Evolutionary conservation across 2,888 invertebrate genomes (phyloP), one percentile per base, ranked within the genome.

Genomic region (Chrysolina haemoptera): DNA sequence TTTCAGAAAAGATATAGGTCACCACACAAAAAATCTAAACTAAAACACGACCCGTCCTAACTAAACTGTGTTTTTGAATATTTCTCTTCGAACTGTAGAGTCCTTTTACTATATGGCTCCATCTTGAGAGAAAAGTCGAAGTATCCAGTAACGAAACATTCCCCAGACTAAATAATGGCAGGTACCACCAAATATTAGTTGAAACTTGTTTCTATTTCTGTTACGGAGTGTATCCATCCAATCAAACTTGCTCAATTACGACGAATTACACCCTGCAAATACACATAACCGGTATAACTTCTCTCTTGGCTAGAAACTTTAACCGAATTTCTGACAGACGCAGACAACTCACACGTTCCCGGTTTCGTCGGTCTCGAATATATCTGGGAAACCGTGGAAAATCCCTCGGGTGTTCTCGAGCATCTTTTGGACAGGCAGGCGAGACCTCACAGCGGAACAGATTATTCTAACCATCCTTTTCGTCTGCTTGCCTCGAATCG

Each of bases 391-490:
- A 64, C 68, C 53, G 62, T 63, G 65, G 70, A 73, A 70, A 68
- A 73, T 74, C 77, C 75, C 69, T 73, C 68, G 66, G 71, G 74
- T 69, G 73, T 77, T 71, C 68, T 64, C 70, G 67, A 43, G 70
- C 43, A 41, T 70, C 65, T 69, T 71, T 35, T 59, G 59, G 69
- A 63, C 53, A 16, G 72, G 48, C 62, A 27, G 53, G 65, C 35
- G 35, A 8, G 27, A 0, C 67, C 69, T 68, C 76, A 79, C 81
- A 80, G 75, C 75, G 79, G 80, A 82, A 82, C 80, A 79, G 82
- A 84, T 81, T 78, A 80, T 82, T 82, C 80, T 81, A 84, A 84
- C 83, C 75, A 82, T 40, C 48, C 67, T 67, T 84, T 83, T 73
- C 74, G 74, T 71, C 72, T 65, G 62, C 62, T 69, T 43, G 50